Conservation (phyloP, 2,888 invertebrate genomes). For the Sycophila texana region DNA sequence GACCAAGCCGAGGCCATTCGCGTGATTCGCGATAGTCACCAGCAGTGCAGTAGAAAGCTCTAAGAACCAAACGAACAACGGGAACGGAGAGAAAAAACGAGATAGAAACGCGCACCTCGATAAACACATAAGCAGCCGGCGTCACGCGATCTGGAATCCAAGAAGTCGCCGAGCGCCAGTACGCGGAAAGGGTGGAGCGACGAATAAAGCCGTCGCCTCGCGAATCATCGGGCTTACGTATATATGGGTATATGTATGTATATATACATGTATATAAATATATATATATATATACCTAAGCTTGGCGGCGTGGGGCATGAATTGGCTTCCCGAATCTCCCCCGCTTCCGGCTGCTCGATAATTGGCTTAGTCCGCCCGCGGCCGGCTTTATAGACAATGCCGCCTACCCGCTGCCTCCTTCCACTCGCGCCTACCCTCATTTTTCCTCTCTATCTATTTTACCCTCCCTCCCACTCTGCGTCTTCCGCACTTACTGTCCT, state of each 20-base stretch:
- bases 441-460: not conserved
- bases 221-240: conserved; percentile 28
- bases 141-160: conserved; percentile 28
- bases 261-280: too few species aligned
- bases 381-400: conserved; percentile 64
- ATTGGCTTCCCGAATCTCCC: conserved; percentile 66
- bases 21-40: not conserved
- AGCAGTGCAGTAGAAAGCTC: not conserved
- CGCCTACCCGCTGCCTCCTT: conserved; percentile 9
- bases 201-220: conserved; percentile 21
- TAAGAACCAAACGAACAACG: too few species aligned
- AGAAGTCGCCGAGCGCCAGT: conserved; percentile 25
- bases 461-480: not conserved
- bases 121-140: not conserved
- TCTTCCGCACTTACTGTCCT: not conserved
- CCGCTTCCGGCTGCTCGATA: conserved; percentile 66
- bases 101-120: too few species aligned
- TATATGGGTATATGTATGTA: not conserved
- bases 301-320: conserved; percentile 56
- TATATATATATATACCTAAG: too few species aligned
- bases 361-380: conserved; percentile 67
- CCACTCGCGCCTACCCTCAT: not conserved
- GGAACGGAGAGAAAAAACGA: too few species aligned
- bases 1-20: too few species aligned
- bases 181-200: conserved; percentile 9